Evolutionary conservation across 2,113 vertebrate genomes (phyloP), one percentile per base, ranked within the genome.

Genomic region (Semicossyphus pulcher): DNA sequence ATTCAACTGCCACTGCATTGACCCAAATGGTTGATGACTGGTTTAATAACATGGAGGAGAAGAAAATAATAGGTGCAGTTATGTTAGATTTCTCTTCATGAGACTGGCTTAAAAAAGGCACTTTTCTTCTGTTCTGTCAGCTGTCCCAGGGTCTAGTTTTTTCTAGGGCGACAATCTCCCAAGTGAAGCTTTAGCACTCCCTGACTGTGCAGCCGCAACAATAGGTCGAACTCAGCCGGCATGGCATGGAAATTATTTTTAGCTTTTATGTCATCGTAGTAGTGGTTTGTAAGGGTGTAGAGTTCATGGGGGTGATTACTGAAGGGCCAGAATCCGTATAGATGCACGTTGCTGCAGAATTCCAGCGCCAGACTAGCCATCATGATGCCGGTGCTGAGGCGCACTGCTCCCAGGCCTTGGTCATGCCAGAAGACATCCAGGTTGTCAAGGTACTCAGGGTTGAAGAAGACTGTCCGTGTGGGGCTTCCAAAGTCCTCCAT

Each of bases 251-350:
- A 93, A 21, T 89, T 94, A 0, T 76, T 92, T 53, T 97, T 96
- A 23, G 93, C 89, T 49, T 94, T 76, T 25, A 72, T 91, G 89
- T 99, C 89, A 59, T 99, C 97, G 0, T 98, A 99, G 86, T 99
- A 99, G 87, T 99, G 98, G 78, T 99, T 96, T 44, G 91, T 95
- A 60, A 99, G 83, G 16, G 92, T 48, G 8, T 91, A 92, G 8
- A 65, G 70, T 52, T 89, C 85, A 4, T 93, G 75, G 0, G 92
- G 83, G 60, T 94, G 95, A 70, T 90, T 90, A 18, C 86, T 91
- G 82, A 97, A 99, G 31, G 98, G 98, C 97, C 97, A 99, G 81
- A 98, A 99, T 3, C 98, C 98, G 1, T 97, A 99, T 1, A 99
- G 89, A 45, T 94, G 94, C 71, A 99, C 96, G 0, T 94, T 93